Conservation (phyloP, 1,140 invertebrate genomes). For the Rhopalosiphum maidis region DNA sequence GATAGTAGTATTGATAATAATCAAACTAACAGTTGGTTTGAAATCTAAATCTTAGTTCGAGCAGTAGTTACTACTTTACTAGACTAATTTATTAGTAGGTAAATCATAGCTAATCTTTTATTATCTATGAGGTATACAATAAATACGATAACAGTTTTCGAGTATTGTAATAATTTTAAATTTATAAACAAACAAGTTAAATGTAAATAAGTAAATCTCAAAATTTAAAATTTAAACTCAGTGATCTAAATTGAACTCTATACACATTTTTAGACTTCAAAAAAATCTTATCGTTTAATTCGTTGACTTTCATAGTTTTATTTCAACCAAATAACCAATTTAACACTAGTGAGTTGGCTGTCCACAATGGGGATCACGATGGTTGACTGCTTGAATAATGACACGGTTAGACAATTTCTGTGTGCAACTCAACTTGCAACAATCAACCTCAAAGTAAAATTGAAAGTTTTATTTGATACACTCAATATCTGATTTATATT, state of each 20-base stretch:
- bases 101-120: too few relatives aligned
- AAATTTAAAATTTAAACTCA: too few relatives aligned
- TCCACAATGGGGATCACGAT: neutral
- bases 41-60: too few relatives aligned
- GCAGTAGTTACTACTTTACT: too few relatives aligned
- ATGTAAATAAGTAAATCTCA: too few relatives aligned
- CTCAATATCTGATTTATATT: neutral
- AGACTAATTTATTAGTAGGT: too few relatives aligned
- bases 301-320: neutral
- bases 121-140: too few relatives aligned
- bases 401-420: slow-evolving; percentile 8
- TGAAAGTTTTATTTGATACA: neutral
- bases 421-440: neutral
- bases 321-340: neutral
- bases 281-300: neutral
- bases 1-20: too few relatives aligned
- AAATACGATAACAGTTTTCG: too few relatives aligned
- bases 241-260: neutral
- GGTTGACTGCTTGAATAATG: neutral
- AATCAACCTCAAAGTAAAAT: neutral
- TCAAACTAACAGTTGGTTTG: too few relatives aligned
- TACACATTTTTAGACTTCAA: neutral
- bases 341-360: neutral
- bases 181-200: too few relatives aligned
- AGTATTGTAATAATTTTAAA: too few relatives aligned